phyloP scores from a whole-genome alignment of 2,797 vertebrate genomes.

The Enteromius radiatus region DNA sequence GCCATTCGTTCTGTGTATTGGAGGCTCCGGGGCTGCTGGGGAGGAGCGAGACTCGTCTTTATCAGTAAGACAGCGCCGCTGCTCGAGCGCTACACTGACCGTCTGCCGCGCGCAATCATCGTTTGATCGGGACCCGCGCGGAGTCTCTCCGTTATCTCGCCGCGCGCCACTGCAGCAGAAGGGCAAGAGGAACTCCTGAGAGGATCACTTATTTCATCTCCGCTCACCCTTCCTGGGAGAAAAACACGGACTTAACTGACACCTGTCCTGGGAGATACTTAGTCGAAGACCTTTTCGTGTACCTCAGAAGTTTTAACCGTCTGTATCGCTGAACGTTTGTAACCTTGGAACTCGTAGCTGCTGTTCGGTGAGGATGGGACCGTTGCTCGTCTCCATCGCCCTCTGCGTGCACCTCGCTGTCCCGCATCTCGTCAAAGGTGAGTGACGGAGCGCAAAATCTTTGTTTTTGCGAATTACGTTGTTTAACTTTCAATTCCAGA shows the following conservation, averaged over 20 bases:
- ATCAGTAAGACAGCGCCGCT: conserved; percentile 72
- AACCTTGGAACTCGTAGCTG: conserved; percentile 73
- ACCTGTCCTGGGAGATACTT: conserved; percentile 67
- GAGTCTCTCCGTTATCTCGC: conserved; percentile 69
- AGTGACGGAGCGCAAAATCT: conserved; percentile 65
- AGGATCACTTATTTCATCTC: conserved; percentile 54
- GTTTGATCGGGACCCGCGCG: conserved; percentile 64
- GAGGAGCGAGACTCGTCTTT: conserved; percentile 65
- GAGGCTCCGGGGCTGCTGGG: conserved; percentile 47
- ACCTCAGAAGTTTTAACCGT: conserved; percentile 59
- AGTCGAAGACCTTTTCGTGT: conserved; percentile 47
- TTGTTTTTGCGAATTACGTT: conserved; percentile 30
- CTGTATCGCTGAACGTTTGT: conserved; percentile 56
- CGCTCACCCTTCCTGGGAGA: conserved; percentile 59
- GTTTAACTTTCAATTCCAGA: conserved; percentile 13
- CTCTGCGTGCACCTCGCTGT: conserved; percentile 78
- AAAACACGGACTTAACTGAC: conserved; percentile 65
- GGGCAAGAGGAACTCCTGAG: conserved; percentile 47
- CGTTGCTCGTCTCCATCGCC: conserved; percentile 74
- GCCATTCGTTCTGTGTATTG: conserved; percentile 57
- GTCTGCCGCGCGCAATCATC: conserved; percentile 54
- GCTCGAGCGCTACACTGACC: conserved; percentile 62
- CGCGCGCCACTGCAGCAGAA: conserved; percentile 75
- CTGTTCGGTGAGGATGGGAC: conserved; percentile 76
- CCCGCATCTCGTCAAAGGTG: conserved; percentile 79